Conservation (phyloP, 1,140 invertebrate genomes). For the Metaphire vulgaris region DNA sequence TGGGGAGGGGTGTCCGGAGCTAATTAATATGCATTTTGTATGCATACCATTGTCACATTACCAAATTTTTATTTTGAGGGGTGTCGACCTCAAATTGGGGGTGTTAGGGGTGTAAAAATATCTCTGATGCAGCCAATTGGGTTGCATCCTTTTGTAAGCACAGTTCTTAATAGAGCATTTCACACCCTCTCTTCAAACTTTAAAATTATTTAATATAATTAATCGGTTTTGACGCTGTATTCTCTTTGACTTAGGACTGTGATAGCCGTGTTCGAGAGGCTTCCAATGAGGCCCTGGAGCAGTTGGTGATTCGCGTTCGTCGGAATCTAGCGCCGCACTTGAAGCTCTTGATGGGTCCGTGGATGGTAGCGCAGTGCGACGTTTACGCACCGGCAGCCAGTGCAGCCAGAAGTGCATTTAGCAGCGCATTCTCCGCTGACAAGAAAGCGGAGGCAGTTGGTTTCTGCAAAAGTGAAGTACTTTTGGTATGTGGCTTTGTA, state of each 20-base stretch:
- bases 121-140: no score
- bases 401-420: constrained; percentile 63
- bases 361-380: constrained; percentile 70
- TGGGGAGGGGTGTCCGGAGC: no score
- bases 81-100: no score
- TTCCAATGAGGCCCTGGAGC: constrained; percentile 57
- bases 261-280: constrained; percentile 73
- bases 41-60: no score
- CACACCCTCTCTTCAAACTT: no score
- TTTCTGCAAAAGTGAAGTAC: constrained; percentile 69
- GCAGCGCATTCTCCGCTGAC: constrained; percentile 60
- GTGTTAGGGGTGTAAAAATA: no score
- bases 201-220: no score
- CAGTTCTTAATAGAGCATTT: no score
- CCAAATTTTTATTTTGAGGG: no score
- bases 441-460: constrained; percentile 66
- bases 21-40: no score
- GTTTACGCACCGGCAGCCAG: constrained; percentile 70
- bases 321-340: constrained; percentile 69
- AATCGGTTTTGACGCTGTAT: constrained; percentile 1
- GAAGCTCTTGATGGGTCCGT: constrained; percentile 61
- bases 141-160: no score
- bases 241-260: constrained; percentile 56
- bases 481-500: constrained; percentile 50
- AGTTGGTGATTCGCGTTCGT: constrained; percentile 63